Evolutionary conservation across 2,113 vertebrate genomes (phyloP).

Genomic region (Lamprotornis superbus): DNA sequence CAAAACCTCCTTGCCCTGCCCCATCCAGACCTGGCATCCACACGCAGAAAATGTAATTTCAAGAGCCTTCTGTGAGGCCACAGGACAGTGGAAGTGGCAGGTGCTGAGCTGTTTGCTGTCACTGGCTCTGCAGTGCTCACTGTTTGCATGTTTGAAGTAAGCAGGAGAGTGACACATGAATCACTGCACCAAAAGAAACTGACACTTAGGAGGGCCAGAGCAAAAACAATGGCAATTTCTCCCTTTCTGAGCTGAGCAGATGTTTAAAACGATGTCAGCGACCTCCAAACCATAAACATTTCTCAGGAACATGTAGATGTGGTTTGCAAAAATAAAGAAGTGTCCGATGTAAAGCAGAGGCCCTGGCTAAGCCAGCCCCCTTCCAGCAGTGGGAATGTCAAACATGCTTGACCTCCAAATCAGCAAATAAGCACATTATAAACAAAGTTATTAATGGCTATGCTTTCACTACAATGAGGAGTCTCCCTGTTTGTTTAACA

Average conservation of each 20-base stretch:
- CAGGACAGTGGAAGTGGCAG: neutral
- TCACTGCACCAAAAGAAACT: neutral
- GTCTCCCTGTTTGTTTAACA: constrained; percentile 56
- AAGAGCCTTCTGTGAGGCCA: neutral
- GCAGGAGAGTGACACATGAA: neutral
- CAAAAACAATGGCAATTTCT: constrained; percentile 39
- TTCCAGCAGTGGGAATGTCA: constrained; percentile 58
- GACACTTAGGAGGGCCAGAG: neutral
- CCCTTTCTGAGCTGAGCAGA: constrained; percentile 51
- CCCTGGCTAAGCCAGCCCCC: constrained; percentile 4
- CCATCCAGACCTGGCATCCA: neutral
- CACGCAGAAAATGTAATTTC: neutral
- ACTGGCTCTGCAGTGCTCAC: neutral
- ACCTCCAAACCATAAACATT: constrained; percentile 63
- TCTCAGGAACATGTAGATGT: constrained; percentile 46
- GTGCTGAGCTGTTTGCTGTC: constrained; percentile 4
- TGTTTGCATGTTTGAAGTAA: neutral
- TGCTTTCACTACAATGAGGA: constrained; percentile 32
- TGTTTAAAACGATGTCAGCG: constrained; percentile 57
- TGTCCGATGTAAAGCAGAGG: constrained; percentile 22
- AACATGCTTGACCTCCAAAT: constrained; percentile 70
- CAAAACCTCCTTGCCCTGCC: neutral
- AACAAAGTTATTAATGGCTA: constrained; percentile 61
- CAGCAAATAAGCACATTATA: constrained; percentile 69
- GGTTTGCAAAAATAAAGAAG: neutral